Base-by-base conservation (phyloP, 2,888 invertebrate species). In the Argyra leucocephala region DNA sequence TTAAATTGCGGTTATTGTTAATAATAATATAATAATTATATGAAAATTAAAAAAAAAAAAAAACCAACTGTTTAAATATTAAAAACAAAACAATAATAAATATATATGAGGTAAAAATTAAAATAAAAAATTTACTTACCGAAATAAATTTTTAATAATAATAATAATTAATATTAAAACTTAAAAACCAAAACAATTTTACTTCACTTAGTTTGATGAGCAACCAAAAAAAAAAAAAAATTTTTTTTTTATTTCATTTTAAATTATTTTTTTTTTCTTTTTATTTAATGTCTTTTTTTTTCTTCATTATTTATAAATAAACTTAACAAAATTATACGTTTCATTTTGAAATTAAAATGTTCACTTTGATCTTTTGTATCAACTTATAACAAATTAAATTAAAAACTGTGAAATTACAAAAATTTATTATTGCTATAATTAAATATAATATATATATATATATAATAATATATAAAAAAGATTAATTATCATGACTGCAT, bases 401-500 rank as follows among this genome's bases (percentile, higher is more conserved):
- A 48, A 48, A 48, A 48, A 48, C 48, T 9, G 48, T 48, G 48
- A 48, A 48, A 48, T 48, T 48, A 48, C 48, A 48, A 48, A n/a
- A n/a, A 48, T 48, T 48, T 15, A 48, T 48, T 18, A 48, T 48
- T 48, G 48, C 48, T 48, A 48, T 48, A 31, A 10, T 31, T 6
- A 31, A 31, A n/a, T n/a, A n/a, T n/a, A n/a, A n/a, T n/a, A n/a
- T n/a, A n/a, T n/a, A n/a, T n/a, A 7, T 10, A 31, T 31, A 31
- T 31, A 31, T 10, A 31, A 31, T 31, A 31, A 31, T 7, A 31
- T 10, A 31, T 7, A 31, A 31, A 31, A 31, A n/a, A 31, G 5
- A 31, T 48, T 18, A 48, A 48, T 48, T 48, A 48, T 48, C 48
- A 48, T 48, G 48, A 48, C 48, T 48, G 48, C 48, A 48, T n/a